These are phyloP conservation scores for Strigamia crassipes DNA, from an alignment of 2,888 invertebrate genomes.

Conservation along the genomic window DNA sequence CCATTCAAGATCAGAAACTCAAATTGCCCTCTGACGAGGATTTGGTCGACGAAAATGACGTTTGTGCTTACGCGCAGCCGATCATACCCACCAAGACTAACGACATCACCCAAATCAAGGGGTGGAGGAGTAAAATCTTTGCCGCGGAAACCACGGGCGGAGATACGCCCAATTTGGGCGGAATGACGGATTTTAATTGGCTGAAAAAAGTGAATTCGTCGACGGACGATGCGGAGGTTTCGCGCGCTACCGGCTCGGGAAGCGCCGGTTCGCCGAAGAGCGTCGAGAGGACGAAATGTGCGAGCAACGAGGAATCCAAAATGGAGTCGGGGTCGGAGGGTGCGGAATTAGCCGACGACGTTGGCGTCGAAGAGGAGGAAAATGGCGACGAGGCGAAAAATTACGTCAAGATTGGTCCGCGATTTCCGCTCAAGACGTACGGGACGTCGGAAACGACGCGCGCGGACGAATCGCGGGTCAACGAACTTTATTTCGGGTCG, in stretches of 20 bases:
- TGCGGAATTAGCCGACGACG: background rate
- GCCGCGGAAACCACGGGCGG: constrained; percentile 43
- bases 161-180: background rate
- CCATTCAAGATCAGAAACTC: constrained; percentile 36
- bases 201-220: background rate
- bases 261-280: background rate
- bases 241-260: background rate
- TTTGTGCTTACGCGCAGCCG: constrained; percentile 12
- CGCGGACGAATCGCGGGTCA: background rate
- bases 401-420: background rate
- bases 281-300: background rate
- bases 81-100: constrained; percentile 55
- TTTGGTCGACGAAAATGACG: constrained; percentile 2
- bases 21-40: background rate
- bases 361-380: background rate
- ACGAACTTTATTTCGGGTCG: background rate
- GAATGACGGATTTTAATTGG: background rate
- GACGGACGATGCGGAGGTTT: background rate
- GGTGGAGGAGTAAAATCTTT: constrained; percentile 52
- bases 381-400: background rate
- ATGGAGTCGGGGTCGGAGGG: background rate
- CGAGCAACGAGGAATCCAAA: background rate
- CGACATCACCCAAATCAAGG: constrained; percentile 60
- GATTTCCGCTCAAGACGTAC: background rate
- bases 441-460: background rate